Evolutionary conservation across 2,888 invertebrate species (phyloP).

Genomic region (Spilarctia lutea): DNA sequence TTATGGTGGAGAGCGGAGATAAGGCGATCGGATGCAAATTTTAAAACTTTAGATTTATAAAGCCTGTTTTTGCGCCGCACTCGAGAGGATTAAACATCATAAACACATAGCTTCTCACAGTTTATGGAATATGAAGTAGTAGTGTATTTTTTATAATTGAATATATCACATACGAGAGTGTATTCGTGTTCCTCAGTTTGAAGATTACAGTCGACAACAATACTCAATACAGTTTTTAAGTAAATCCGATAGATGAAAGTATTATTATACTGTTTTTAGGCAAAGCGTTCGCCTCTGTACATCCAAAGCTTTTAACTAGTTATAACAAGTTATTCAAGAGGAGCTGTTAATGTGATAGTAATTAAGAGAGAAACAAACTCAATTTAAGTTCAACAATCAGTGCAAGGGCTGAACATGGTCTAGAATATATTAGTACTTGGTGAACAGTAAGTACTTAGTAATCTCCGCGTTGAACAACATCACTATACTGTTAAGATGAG

Average conservation of each 20-base stretch:
- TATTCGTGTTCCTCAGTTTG: neutral
- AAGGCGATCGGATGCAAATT: conserved; percentile 53
- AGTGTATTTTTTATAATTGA: neutral
- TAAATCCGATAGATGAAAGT: neutral
- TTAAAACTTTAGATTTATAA: conserved; percentile 42
- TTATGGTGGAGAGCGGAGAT: conserved; percentile 59
- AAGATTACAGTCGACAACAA: neutral
- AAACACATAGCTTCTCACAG: no score
- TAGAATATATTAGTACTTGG: neutral
- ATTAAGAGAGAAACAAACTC: conserved; percentile 8
- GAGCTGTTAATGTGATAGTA: neutral
- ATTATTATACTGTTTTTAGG: neutral
- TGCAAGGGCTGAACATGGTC: conserved; percentile 4
- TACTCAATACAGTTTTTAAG: neutral
- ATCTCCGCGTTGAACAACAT: neutral
- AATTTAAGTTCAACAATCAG: conserved; percentile 14
- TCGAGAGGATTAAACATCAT: conserved; percentile 1
- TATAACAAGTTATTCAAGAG: neutral
- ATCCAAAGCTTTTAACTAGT: neutral
- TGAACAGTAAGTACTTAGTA: neutral
- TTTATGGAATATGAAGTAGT: neutral
- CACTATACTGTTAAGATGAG: neutral
- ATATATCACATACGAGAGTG: neutral
- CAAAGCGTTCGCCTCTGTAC: neutral
- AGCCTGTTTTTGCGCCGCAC: conserved; percentile 8